Conservation (phyloP, 2,113 vertebrate genomes). For the Pontoporia blainvillei region DNA sequence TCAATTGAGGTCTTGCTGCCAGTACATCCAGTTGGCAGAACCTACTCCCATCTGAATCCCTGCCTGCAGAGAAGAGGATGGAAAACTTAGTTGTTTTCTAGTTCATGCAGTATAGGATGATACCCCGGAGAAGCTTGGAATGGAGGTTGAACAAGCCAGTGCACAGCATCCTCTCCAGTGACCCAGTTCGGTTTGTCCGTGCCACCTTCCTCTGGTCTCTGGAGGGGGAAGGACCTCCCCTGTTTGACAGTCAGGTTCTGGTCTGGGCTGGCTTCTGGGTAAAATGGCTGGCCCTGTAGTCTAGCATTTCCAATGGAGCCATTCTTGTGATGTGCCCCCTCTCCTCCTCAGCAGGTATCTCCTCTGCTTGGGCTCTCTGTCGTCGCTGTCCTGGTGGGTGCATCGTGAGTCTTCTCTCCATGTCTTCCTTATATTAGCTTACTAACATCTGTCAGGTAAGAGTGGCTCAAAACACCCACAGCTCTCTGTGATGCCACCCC, state of each 20-base stretch:
- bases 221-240: background rate
- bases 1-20: background rate
- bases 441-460: background rate
- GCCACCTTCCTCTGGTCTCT: background rate
- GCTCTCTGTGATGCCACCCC: background rate
- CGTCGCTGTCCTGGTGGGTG: background rate
- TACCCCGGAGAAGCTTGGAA: background rate
- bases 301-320: background rate
- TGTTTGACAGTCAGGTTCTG: background rate
- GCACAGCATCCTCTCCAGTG: background rate
- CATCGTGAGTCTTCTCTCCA: background rate
- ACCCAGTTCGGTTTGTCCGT: background rate
- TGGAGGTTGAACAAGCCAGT: background rate
- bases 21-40: rapidly evolving
- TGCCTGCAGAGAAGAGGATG: background rate
- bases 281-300: background rate
- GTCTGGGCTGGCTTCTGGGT: background rate
- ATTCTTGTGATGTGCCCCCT: background rate
- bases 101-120: background rate
- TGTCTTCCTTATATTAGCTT: background rate
- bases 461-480: background rate
- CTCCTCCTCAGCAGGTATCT: rapidly evolving
- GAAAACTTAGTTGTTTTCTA: background rate
- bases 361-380: background rate
- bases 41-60: background rate